phyloP scores from a whole-genome alignment of 2,888 invertebrate genomes.

The Ischnura elegans region DNA sequence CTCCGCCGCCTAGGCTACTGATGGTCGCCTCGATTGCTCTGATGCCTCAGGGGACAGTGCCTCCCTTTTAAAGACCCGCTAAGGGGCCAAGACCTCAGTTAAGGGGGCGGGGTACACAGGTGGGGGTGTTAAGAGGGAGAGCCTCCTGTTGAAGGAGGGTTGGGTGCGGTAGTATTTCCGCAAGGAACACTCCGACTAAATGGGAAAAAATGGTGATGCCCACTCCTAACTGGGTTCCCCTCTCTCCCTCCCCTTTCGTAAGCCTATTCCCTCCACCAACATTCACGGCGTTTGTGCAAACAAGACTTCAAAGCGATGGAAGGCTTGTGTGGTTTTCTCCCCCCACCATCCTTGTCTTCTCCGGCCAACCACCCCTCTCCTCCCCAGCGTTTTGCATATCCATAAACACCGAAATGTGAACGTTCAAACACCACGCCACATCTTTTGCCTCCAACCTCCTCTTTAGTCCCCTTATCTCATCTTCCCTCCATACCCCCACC shows the following conservation, averaged over 20 bases:
- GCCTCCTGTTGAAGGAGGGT: neutral
- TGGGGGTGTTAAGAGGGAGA: neutral
- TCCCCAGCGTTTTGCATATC: neutral
- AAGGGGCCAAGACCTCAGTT: neutral
- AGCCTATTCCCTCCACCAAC: neutral
- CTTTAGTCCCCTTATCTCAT: neutral
- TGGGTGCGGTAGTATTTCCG: neutral
- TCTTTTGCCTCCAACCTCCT: neutral
- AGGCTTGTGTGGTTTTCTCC: neutral
- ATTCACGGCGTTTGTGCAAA: neutral
- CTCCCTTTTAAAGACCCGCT: neutral
- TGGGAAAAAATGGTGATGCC: neutral
- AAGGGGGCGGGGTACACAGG: neutral
- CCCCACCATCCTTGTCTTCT: neutral
- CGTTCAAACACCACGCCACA: neutral
- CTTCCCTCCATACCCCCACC: neutral
- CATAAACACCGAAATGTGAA: neutral
- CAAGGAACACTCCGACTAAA: neutral
- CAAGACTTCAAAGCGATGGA: neutral
- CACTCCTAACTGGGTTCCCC: neutral
- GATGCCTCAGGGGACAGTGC: neutral
- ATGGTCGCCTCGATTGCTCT: neutral
- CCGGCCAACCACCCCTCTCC: neutral
- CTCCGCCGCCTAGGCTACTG: neutral
- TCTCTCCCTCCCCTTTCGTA: neutral